These are phyloP conservation scores for Nebria brevicollis DNA, from an alignment of 2,888 invertebrate species.

Conservation along the genomic window DNA sequence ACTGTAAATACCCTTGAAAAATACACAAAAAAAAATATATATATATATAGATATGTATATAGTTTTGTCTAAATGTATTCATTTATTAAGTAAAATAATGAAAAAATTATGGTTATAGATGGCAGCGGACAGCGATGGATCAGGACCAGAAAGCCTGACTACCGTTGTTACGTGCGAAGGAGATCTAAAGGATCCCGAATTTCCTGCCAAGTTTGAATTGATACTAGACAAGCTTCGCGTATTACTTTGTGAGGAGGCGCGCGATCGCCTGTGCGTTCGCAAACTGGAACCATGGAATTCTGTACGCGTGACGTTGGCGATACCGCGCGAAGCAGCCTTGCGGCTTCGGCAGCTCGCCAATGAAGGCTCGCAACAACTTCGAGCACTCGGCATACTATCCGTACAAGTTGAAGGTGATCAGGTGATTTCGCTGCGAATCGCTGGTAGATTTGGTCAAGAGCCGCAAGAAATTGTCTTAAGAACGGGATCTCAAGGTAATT, in stretches of 20 bases:
- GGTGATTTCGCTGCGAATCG: conserved; percentile 76
- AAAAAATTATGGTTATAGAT: conserved; percentile 61
- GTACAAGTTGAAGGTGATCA: conserved; percentile 94
- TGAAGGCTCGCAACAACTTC: conserved; percentile 87
- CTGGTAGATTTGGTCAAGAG: conserved; percentile 72
- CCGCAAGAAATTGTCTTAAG: conserved; percentile 76
- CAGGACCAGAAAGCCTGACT: conserved; percentile 64
- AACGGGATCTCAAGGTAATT: conserved; percentile 63
- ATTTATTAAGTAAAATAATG: too few species aligned
- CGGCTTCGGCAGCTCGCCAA: conserved; percentile 91
- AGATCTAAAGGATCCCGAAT: conserved; percentile 87
- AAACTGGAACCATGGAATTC: conserved; percentile 98
- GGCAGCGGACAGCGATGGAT: conserved; percentile 87
- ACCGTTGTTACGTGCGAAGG: conserved; percentile 93
- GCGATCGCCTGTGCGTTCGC: conserved; percentile 71
- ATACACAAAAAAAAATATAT: too few species aligned
- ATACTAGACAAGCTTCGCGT: conserved; percentile 82
- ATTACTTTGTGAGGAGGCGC: conserved; percentile 67
- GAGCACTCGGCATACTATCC: conserved; percentile 92
- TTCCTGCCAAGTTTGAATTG: conserved; percentile 81
- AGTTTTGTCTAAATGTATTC: too few species aligned
- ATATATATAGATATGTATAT: too few species aligned
- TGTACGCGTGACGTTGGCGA: conserved; percentile 96
- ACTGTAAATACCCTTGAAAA: too few species aligned
- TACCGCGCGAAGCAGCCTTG: conserved; percentile 94